phyloP scores from a whole-genome alignment of 1,140 invertebrate species.

The Drosophila ananassae region DNA sequence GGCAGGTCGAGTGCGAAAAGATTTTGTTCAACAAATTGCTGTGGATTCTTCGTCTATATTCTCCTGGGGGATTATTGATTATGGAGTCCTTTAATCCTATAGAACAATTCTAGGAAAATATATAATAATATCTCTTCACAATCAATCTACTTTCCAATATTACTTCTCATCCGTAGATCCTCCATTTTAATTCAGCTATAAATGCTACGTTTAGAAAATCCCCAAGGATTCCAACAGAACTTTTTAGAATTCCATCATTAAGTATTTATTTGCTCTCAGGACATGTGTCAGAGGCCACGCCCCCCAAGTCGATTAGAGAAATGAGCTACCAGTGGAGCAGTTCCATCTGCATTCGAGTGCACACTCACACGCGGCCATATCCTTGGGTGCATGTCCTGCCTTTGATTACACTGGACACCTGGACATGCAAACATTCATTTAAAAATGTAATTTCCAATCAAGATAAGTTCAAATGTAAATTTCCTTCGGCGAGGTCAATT shows the following conservation, averaged over 20 bases:
- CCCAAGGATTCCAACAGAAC: background rate
- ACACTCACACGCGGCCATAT: slow-evolving; percentile 7
- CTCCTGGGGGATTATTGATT: too few species aligned
- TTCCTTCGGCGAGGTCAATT: slow-evolving; percentile 49
- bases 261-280: slow-evolving; percentile 43
- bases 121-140: too few species aligned
- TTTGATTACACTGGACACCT: slow-evolving; percentile 60
- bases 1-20: slow-evolving; percentile 2
- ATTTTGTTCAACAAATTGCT: slow-evolving; percentile 13
- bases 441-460: slow-evolving; percentile 68
- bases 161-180: too few species aligned
- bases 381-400: slow-evolving; percentile 26
- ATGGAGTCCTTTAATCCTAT: too few species aligned
- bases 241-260: slow-evolving; percentile 32
- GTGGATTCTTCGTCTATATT: background rate
- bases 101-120: too few species aligned
- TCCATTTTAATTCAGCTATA: background rate
- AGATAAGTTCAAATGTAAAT: slow-evolving; percentile 74
- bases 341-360: slow-evolving; percentile 24
- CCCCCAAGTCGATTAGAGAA: slow-evolving; percentile 54
- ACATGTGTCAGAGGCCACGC: slow-evolving; percentile 37
- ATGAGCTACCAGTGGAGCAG: slow-evolving; percentile 51
- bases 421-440: slow-evolving; percentile 55
- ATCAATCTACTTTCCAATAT: too few species aligned
- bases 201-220: background rate